Base-by-base conservation (phyloP, 2,113 vertebrate genomes). In the Rhynchomys soricoides region DNA sequence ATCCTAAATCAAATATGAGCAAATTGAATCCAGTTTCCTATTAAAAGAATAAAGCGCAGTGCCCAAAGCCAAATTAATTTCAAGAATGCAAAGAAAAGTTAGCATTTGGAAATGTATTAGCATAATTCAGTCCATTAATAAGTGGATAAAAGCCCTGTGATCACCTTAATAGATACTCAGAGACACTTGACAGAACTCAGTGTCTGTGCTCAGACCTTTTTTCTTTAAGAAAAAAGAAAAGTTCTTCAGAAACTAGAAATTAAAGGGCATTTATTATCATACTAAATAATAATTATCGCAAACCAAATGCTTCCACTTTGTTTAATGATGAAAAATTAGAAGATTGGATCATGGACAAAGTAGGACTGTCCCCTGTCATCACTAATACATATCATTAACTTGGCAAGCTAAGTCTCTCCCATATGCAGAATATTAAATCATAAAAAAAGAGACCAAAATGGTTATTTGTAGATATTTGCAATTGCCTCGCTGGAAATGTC, bases 21-120 rank as follows among this genome's bases (percentile, higher is more conserved):
- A 93, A 94, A 92, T 82, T 92, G 43, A 97, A 93, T 96, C 73
- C 57, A 91, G 75, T 77, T 89, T 74, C 88, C 87, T 96, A 74
- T 94, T 91, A 79, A 93, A 74, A 93, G 86, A 95, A 79, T 75
- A 81, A 95, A 95, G 83, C 31, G 13, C 57, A 43, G 48, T 91
- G 57, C 78, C 78, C 64, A 91, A 50, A 86, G 64, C 52, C 82
- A 89, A 86, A 90, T 92, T 55, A 71, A 85, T 88, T 77, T 96
- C 48, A 93, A 89, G 90, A 86, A 86, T 96, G 83, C 57, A 85
- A 85, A 96, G 88, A 91, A 71, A 89, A 45, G 68, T 89, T 77
- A 75, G 45, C 89, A 74, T 88, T 90, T 87, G 81, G 90, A 94
- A 95, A 89, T 57, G 48, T 66, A 93, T 91, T 95, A 91, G 68